Conservation (phyloP, 2,888 invertebrate genomes). For the Harpalus rufipes region DNA sequence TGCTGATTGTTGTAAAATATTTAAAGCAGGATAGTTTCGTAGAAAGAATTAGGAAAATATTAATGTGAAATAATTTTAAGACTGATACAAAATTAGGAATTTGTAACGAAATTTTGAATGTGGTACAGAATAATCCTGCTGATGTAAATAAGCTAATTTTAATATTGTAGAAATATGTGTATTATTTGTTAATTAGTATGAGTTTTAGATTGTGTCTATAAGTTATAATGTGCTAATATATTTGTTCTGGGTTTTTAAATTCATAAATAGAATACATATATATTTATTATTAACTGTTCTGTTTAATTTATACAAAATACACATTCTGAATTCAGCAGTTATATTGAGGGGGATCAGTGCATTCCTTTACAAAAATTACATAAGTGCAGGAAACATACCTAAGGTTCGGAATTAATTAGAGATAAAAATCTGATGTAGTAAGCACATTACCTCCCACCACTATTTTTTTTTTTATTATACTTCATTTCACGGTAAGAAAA, state of each 20-base stretch:
- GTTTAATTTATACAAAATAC: background rate
- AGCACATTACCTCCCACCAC: too few species aligned
- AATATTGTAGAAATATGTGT: constrained; percentile 39
- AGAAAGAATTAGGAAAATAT: constrained; percentile 34
- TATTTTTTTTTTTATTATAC: too few species aligned
- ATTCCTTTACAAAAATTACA: too few species aligned
- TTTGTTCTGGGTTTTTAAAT: constrained; percentile 54
- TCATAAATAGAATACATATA: constrained; percentile 52
- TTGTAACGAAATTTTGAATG: constrained; percentile 21
- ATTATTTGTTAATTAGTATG: constrained; percentile 26
- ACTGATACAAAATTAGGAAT: constrained; percentile 52
- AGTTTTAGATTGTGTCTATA: constrained; percentile 48
- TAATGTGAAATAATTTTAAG: constrained; percentile 57
- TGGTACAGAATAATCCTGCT: constrained; percentile 41
- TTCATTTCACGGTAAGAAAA: too few species aligned
- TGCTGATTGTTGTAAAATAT: constrained; percentile 64
- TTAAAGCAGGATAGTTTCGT: constrained; percentile 50
- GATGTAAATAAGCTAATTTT: constrained; percentile 48
- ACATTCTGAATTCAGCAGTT: background rate
- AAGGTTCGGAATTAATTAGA: too few species aligned
- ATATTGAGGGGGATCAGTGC: background rate
- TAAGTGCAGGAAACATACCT: too few species aligned
- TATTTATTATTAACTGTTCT: constrained; percentile 42
- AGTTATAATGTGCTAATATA: constrained; percentile 46
- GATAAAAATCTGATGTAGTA: too few species aligned